A percentile compares a stretch with the other conserved stretches of the same genome.
Evolutionary conservation across 2,113 vertebrate species (phyloP).

Genomic region (Odontophorus gujanensis): DNA sequence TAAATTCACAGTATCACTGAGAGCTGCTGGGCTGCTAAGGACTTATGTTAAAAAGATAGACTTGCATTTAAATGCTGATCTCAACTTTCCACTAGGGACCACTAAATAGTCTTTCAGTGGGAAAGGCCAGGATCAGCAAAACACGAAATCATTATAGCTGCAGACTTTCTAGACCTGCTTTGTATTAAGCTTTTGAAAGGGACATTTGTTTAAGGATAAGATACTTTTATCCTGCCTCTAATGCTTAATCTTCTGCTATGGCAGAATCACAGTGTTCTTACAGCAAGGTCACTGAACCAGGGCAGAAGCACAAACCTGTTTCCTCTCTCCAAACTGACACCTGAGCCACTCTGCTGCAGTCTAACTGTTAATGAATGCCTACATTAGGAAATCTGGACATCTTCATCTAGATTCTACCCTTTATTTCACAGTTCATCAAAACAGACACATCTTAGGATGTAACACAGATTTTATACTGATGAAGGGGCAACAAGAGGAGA

Average conservation of each 20-base stretch:
- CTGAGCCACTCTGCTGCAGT: neutral
- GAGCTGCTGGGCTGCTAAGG: constrained; percentile 71
- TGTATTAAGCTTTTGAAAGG: constrained; percentile 79
- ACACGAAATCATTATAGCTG: constrained; percentile 82
- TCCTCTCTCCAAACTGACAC: neutral
- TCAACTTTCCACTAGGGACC: constrained; percentile 80
- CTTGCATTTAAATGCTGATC: constrained; percentile 83
- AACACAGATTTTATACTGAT: neutral
- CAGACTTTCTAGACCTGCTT: constrained; percentile 79
- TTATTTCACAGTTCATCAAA: neutral
- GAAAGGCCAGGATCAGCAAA: constrained; percentile 83
- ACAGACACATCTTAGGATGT: neutral
- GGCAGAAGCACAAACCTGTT: neutral
- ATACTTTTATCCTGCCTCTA: constrained; percentile 67
- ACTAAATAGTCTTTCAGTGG: constrained; percentile 83
- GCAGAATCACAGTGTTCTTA: neutral
- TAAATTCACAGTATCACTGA: constrained; percentile 69
- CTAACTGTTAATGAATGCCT: neutral
- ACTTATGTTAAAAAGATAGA: constrained; percentile 79
- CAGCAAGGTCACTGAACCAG: constrained; percentile 17
- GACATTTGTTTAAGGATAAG: constrained; percentile 82
- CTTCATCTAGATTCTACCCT: neutral
- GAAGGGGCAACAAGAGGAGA: neutral
- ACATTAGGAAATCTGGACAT: neutral
- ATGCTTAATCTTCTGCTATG: constrained; percentile 51